These are phyloP conservation scores for Trinectes maculatus DNA, from an alignment of 2,113 vertebrate genomes.

Conservation along the genomic window DNA sequence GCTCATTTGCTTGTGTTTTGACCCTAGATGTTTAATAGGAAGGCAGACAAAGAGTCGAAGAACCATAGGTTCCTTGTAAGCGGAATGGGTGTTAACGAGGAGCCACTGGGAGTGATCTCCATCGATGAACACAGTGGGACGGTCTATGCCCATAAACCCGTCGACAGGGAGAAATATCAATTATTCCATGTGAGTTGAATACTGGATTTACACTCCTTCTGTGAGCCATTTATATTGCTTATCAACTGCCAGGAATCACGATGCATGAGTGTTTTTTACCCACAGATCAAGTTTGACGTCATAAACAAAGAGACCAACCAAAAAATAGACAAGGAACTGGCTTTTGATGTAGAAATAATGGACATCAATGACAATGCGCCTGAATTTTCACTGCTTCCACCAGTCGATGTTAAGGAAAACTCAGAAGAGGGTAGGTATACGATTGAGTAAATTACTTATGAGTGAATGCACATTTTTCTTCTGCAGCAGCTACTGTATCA, in stretches of 20 bases:
- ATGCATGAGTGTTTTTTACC: background rate
- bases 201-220: background rate
- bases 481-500: background rate
- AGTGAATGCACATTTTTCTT: background rate
- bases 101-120: conserved; percentile 76
- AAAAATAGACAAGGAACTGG: conserved; percentile 74
- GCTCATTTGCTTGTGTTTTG: background rate
- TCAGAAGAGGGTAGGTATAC: conserved; percentile 36
- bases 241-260: background rate
- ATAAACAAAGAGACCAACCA: rapidly evolving
- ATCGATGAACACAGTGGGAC: conserved; percentile 63
- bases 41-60: rapidly evolving
- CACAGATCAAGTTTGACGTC: conserved; percentile 83
- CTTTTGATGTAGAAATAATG: conserved; percentile 80
- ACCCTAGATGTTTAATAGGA: conserved; percentile 77
- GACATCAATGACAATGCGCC: conserved; percentile 88
- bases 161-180: conserved; percentile 78
- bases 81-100: conserved; percentile 77
- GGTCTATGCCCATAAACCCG: conserved; percentile 55
- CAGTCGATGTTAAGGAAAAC: conserved; percentile 68
- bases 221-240: background rate
- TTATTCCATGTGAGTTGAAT: conserved; percentile 77
- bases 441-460: background rate
- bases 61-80: conserved; percentile 71
- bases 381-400: conserved; percentile 24